These are phyloP conservation scores for Beroe forskalii DNA, from an alignment of 37 sponge, comb jelly and placozoan species.

Conservation along the genomic window DNA sequence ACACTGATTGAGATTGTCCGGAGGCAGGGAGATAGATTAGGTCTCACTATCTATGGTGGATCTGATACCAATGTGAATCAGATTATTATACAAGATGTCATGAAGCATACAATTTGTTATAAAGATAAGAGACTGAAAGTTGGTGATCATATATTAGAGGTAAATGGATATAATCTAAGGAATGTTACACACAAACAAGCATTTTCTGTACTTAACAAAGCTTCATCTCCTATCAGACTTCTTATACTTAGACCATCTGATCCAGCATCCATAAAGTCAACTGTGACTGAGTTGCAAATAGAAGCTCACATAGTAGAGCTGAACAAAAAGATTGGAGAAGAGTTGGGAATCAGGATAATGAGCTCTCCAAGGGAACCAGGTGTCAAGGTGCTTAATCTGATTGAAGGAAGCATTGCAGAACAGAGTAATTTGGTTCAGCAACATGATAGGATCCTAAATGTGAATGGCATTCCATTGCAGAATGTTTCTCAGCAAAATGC, in stretches of 20 bases:
- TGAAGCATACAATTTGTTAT: conserved; percentile 24
- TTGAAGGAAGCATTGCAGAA: conserved; percentile 41
- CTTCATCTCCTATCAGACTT: conserved; percentile 39
- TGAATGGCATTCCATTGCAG: conserved; percentile 13
- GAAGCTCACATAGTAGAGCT: conserved; percentile 42
- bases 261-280: neutral
- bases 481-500: conserved; percentile 61
- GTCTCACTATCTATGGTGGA: conserved; percentile 51
- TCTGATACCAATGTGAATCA: conserved; percentile 45
- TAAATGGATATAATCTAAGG: conserved; percentile 34
- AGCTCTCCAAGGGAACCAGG: conserved; percentile 58
- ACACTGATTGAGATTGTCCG: conserved; percentile 54
- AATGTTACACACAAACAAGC: conserved; percentile 55
- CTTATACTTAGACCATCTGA: conserved; percentile 33
- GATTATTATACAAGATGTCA: conserved; percentile 55
- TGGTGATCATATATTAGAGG: conserved; percentile 58
- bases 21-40: conserved; percentile 41
- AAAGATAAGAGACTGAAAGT: conserved; percentile 44
- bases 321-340: conserved; percentile 7
- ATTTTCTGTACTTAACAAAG: conserved; percentile 43
- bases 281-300: neutral
- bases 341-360: conserved; percentile 59
- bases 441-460: conserved; percentile 30
- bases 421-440: conserved; percentile 8
- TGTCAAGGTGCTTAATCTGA: conserved; percentile 47